Evolutionary conservation across 1,140 invertebrate genomes (phyloP).

Genomic region (Papilio glaucus): DNA sequence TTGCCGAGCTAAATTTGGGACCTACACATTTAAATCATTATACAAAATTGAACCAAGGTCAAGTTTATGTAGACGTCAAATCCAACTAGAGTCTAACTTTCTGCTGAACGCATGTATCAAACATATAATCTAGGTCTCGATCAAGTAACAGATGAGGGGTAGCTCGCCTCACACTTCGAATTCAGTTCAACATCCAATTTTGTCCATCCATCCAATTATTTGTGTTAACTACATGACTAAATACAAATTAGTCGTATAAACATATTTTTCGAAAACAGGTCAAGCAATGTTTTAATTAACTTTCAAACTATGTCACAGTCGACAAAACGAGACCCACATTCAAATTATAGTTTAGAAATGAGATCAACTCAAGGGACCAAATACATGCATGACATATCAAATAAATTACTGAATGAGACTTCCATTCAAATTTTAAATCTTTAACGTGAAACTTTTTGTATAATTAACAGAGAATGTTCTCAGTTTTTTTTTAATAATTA

Average conservation of each 20-base stretch:
- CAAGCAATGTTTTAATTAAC: neutral
- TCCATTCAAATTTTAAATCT: neutral
- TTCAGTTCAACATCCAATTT: no score
- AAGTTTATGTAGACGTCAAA: no score
- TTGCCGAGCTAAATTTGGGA: no score
- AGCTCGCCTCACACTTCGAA: no score
- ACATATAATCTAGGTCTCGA: no score
- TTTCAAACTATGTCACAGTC: neutral
- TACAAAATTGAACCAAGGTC: no score
- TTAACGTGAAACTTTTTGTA: neutral
- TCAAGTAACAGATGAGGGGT: no score
- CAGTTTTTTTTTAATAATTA: no score
- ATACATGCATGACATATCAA: neutral
- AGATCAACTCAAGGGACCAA: neutral
- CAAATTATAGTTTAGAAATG: constrained; percentile 19
- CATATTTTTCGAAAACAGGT: neutral
- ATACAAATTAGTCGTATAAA: neutral
- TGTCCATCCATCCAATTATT: neutral
- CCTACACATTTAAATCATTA: no score
- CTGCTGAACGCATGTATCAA: no score
- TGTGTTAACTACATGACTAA: neutral
- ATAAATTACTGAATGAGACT: neutral
- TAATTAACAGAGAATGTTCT: neutral
- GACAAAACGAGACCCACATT: neutral
- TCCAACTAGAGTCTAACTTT: no score